Evolutionary conservation across 2,888 invertebrate genomes (phyloP).

Genomic region (Nipponacmea schrenckii): DNA sequence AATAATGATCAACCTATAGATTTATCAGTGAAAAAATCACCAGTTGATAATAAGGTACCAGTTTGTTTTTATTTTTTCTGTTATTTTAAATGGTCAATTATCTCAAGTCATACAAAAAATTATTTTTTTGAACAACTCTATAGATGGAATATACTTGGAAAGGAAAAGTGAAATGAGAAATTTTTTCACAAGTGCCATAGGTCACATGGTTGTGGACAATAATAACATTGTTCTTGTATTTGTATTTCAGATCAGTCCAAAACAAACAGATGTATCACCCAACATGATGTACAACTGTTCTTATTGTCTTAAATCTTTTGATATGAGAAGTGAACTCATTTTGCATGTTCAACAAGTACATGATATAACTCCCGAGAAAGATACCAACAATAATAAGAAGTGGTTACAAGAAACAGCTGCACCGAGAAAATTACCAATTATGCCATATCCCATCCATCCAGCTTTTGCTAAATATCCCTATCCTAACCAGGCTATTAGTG

Average conservation of each 20-base stretch:
- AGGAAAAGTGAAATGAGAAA: no score
- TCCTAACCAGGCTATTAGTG: not conserved
- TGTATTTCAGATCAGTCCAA: not conserved
- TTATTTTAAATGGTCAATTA: no score
- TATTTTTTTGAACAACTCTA: no score
- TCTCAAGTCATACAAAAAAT: no score
- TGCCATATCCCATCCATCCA: constrained; percentile 5
- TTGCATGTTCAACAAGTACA: constrained; percentile 4
- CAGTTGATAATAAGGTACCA: not conserved
- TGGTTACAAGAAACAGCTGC: not conserved
- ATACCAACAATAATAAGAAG: not conserved
- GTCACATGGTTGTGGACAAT: no score
- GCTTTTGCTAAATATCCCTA: constrained; percentile 5
- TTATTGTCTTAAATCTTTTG: not conserved
- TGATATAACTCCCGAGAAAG: constrained; percentile 1
- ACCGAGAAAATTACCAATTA: constrained; percentile 2
- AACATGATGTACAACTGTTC: not conserved
- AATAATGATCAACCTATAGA: constrained; percentile 52
- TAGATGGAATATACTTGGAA: no score
- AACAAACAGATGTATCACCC: constrained; percentile 1
- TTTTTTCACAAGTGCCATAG: no score
- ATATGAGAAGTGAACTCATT: not conserved
- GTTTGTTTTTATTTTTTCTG: no score
- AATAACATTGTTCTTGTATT: no score
- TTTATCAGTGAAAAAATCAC: constrained; percentile 42